Evolutionary conservation across 2,888 invertebrate species (phyloP).

Genomic region (Agriotes lineatus): DNA sequence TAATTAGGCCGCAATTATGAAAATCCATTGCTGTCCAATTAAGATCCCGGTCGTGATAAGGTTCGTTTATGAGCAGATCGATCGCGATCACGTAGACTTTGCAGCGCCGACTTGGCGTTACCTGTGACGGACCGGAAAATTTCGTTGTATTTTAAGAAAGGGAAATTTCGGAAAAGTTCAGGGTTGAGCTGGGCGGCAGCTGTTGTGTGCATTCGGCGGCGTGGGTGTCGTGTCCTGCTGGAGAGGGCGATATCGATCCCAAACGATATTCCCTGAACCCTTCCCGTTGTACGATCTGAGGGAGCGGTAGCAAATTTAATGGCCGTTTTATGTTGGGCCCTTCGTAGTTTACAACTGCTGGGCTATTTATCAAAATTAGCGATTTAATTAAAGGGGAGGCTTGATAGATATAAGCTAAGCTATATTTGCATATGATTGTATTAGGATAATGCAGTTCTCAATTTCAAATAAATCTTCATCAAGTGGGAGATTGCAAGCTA

Average conservation of each 20-base stretch:
- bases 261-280: neutral
- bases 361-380: too few species aligned
- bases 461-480: too few species aligned
- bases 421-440: too few species aligned
- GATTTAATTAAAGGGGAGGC: too few species aligned
- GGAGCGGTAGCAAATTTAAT: neutral
- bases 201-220: conserved; percentile 2
- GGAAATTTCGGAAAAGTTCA: conserved; percentile 30
- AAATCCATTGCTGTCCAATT: conserved; percentile 4
- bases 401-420: too few species aligned
- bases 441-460: too few species aligned
- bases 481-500: too few species aligned
- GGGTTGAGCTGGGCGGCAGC: conserved; percentile 15
- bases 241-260: conserved; percentile 28
- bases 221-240: neutral
- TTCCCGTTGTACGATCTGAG: neutral
- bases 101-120: neutral
- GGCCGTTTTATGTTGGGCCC: neutral
- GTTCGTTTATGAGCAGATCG: conserved; percentile 15
- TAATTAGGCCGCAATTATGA: conserved; percentile 7
- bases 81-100: conserved; percentile 19
- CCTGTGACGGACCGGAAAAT: neutral
- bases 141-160: conserved; percentile 7
- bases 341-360: neutral
- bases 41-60: conserved; percentile 4